Evolutionary conservation across 2,888 invertebrate genomes (phyloP), one percentile per base, ranked within the genome.

Genomic region (Tetragonula carbonaria): DNA sequence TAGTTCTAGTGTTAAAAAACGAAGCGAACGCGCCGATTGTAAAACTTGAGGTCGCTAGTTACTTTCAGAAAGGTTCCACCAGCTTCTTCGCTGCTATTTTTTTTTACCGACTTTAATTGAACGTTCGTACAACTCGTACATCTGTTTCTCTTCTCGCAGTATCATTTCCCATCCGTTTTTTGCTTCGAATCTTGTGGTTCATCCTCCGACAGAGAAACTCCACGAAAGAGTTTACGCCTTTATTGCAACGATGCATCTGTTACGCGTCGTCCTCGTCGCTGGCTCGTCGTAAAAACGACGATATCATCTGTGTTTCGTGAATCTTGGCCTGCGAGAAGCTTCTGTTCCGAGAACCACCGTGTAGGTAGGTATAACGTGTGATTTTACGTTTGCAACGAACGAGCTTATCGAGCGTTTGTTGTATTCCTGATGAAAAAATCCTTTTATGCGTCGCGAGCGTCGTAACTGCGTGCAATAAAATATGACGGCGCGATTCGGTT

Each of bases 71-170:
- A 91, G 82, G 87, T 88, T 91, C 28, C 28, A 86, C 90, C 88
- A 87, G 86, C 86, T 88, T 91, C 86, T 87, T 88, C 87, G 65
- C 45, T 79, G 75, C 77, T 73, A 86, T 28, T 28, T 28, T 28
- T 90, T 91, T 90, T 91, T 90, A 88, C 89, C 87, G 89, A 85
- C 90, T 90, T 91, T 93, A 93, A 93, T 93, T 93, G 93, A 92
- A 90, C 89, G 88, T 85, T 83, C 88, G 91, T 91, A 90, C 91
- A 91, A 87, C 91, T 87, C 83, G 84, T 90, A 90, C 88, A 85
- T 86, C 85, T 67, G 70, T 74, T 63, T 74, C 62, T 55, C 67
- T 65, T 53, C 45, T 73, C 75, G 71, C 62, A 51, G 66, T 72
- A 70, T 76, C 8, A 8, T 11, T 45, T 45, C 45, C 8, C 8